Evolutionary conservation across 2,888 invertebrate species (phyloP).

Genomic region (Caenorhabditis japonica): DNA sequence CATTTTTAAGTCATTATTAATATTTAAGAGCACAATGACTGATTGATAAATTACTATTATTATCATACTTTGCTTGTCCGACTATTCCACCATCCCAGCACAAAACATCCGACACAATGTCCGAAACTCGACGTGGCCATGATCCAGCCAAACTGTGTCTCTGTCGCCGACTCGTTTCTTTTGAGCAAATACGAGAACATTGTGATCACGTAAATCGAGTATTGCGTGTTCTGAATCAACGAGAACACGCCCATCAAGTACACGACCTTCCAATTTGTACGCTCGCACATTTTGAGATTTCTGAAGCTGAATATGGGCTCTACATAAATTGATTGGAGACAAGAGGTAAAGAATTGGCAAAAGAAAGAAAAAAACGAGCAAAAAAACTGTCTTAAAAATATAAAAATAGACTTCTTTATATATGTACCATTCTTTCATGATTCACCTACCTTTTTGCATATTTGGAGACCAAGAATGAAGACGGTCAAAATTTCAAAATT

Average conservation of each 20-base stretch:
- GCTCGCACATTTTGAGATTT: slow-evolving; percentile 40
- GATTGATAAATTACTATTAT: too few relatives aligned
- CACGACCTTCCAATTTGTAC: slow-evolving; percentile 44
- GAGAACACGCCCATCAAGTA: slow-evolving; percentile 50
- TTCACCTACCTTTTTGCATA: too few relatives aligned
- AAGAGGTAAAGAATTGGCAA: not conserved
- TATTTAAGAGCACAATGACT: too few relatives aligned
- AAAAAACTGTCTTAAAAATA: not conserved
- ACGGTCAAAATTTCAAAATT: too few relatives aligned
- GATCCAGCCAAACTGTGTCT: slow-evolving; percentile 45
- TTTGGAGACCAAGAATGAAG: too few relatives aligned
- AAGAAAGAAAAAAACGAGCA: not conserved
- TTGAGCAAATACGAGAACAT: slow-evolving; percentile 50
- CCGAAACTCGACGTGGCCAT: slow-evolving; percentile 49
- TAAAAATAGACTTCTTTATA: too few relatives aligned
- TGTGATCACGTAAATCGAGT: slow-evolving; percentile 47
- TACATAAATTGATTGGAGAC: too few relatives aligned
- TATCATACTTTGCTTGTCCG: slow-evolving; percentile 10
- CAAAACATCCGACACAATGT: slow-evolving; percentile 48
- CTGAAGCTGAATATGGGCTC: not conserved
- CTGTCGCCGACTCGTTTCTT: slow-evolving; percentile 21
- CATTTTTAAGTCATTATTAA: too few relatives aligned
- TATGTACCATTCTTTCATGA: too few relatives aligned
- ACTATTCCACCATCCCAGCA: slow-evolving; percentile 49
- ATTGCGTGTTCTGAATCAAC: slow-evolving; percentile 52